Base-by-base conservation (phyloP, 1,140 invertebrate species). In the Adelges cooleyi region DNA sequence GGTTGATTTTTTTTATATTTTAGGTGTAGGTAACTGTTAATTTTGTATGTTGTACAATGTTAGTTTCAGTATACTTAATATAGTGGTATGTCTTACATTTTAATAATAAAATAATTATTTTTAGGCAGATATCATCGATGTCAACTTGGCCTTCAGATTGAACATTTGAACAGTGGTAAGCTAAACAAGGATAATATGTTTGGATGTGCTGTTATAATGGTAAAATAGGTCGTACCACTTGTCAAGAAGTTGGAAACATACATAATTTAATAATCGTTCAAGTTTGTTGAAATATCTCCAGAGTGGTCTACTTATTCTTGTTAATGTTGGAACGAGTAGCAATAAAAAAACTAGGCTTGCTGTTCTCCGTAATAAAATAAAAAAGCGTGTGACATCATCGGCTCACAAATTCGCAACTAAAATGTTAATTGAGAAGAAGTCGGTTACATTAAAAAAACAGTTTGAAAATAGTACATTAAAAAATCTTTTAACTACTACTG, bases 351-450 rank as follows among this genome's bases (percentile, higher is more conserved):
- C 52, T n/a, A 33, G 36, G 23, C 40, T 54, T 40, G 38, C 29
- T 54, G 25, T 38, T 11, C n/a, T 54, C 22, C 23, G 52, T 23
- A 18, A 54, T 54, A 54, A 54, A 40, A 54, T 54, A 54, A 38
- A 33, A 54, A 54, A 11, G 40, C 52, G 40, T 11, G 38, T 23
- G 38, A 40, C 15, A 38, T 54, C 52, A 40, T 40, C 23, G 23
- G 52, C 36, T 15, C 52, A 38, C 6, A 54, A 38, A 5, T 54
- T 40, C 22, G 52, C 52, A 38, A 22, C 3, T 20, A 54, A 40
- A 15, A 54, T 54, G 36, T 36, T 18, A 22, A 53, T 6, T 38
- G 51, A 53, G 15, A 53, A 53, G 38, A 38, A 17, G 15, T 33
- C 18, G 20, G 36, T 2, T 36, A 40, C 11, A 22, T 36, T 53